Base-by-base conservation (phyloP, 1,140 invertebrate species). In the Aleiodes sp. region DNA sequence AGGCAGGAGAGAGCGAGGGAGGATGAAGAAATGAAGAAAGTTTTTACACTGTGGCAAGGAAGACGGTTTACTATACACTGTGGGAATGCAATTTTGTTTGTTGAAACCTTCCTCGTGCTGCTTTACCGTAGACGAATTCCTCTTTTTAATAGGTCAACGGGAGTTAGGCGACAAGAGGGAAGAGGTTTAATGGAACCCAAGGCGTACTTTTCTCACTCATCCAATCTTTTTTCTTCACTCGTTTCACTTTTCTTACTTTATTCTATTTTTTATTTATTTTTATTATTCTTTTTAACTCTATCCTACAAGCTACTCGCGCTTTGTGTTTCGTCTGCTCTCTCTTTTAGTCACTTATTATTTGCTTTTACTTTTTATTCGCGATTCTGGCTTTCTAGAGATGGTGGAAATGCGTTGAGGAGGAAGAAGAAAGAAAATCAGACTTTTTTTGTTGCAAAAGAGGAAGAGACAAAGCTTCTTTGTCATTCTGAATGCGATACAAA, bases 101-200 rank as follows among this genome's bases (percentile, higher is more conserved):
- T 59, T 35, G 28, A 52, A 52, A 62, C 46, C 31, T 62, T n/a
- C 59, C 56, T 56, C 35, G n/a, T 31, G 26, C 41, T 14, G 28
- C 41, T n/a, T 33, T 1, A 52, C 59, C 24, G 19, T 31, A 16
- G 46, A 52, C 46, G 46, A 12, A 21, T 43, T n/a, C 6, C 19
- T 7, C 43, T 63, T 69, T n/a, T 69, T 69, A 69, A 69, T 69
- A 57, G 67, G 67, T 69, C 67, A 63, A 62, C 41, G 43, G n/a
- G 60, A 69, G 67, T 69, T 69, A 62, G 12, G 21, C 60, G 26
- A 29, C 57, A n/a, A n/a, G n/a, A n/a, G n/a, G n/a, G 60, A 69
- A 63, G 43, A 37, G 60, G 41, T 69, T 59, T 69, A 69, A 69
- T 69, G 67, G 67, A 69, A 63, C 60, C 46, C n/a, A n/a, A n/a